Evolutionary conservation across 2,113 vertebrate species (phyloP), one percentile per base, ranked within the genome.

Genomic region (Ceuthmochares aereus): DNA sequence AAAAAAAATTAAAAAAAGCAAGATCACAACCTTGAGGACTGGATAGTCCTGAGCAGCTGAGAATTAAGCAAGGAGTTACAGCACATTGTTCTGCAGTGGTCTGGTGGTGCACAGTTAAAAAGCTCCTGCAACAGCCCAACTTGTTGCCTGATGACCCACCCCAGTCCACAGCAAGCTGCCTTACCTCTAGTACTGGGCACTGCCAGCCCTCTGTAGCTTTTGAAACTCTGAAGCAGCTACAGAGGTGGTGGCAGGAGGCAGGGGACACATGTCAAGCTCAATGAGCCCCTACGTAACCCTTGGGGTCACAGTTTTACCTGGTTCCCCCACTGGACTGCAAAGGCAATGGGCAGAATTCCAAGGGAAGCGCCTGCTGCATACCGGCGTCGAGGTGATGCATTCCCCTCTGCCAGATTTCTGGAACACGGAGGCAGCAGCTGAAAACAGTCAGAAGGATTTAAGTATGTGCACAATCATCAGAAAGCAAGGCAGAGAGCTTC

Each of bases 371-470:
- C 79, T 76, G 81, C 70, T 84, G 80, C 64, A 51, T 1, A 21
- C 93, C 36, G 4, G 29, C 58, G 12, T 69, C 1, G 43, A 95
- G 83, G 81, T 83, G 87, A 96, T 93, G 88, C 45, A 8, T 97
- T 93, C 96, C 90, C 43, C 63, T 79, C 27, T 93, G 96, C 87
- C 89, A 87, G 84, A 79, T 96, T 95, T 89, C 87, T 82, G 83
- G 95, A 96, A 83, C 88, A 56, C 42, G 89, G 81, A 6, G 7
- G 80, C 21, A 96, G 90, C 95, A 97, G 95, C 95, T 98, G 93
- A 97, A 96, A 96, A 93, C 82, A 83, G 90, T 98, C 97, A 97
- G 75, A 87, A 96, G 66, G 77, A 42, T 95, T 97, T 91, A 97
- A 93, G 88, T 95, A 90, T 95, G 95, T 96, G 95, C 85, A 92